Base-by-base conservation (phyloP, 2,888 invertebrate genomes). In the Tetragonula carbonaria region DNA sequence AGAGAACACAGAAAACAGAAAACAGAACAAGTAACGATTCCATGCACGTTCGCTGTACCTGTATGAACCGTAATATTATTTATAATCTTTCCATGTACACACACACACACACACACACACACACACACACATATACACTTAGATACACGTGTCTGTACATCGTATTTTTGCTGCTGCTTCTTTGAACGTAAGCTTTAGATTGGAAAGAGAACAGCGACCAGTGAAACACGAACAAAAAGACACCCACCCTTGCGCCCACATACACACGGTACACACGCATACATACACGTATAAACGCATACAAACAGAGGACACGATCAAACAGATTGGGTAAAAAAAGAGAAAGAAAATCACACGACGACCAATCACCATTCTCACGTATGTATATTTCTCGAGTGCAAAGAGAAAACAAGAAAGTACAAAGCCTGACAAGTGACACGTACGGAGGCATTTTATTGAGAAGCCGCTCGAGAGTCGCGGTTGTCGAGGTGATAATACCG, bases 391-490 rank as follows among this genome's bases (percentile, higher is more conserved):
- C 66, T 80, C 76, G 74, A 88, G 70, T 86, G 65, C 53, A 68
- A 84, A 78, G 67, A 78, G 77, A 78, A 78, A 82, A 83, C 80
- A 83, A 89, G 77, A 86, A 89, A 74, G 72, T 82, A 86, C 80
- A 85, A 82, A 80, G 82, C 80, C 78, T 78, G 82, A 88, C 85
- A 86, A 90, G 86, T 87, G 84, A 90, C 88, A 91, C 86, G 90
- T 92, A 93, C 94, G 94, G 94, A 93, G 94, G 94, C 94, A 94
- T 94, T 94, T 94, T 94, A 94, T 94, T 94, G 94, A 94, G 94
- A 94, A 94, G 92, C 92, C 89, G 88, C 90, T 92, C 88, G 88
- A 87, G 88, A 87, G 87, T 86, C 85, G 82, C 76, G 86, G 84
- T 88, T 87, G 80, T 78, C 79, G 78, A 87, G 82, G 74, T 81